These are phyloP conservation scores for Pegoplata infirma DNA, from an alignment of 2,888 invertebrate species.

Conservation along the genomic window DNA sequence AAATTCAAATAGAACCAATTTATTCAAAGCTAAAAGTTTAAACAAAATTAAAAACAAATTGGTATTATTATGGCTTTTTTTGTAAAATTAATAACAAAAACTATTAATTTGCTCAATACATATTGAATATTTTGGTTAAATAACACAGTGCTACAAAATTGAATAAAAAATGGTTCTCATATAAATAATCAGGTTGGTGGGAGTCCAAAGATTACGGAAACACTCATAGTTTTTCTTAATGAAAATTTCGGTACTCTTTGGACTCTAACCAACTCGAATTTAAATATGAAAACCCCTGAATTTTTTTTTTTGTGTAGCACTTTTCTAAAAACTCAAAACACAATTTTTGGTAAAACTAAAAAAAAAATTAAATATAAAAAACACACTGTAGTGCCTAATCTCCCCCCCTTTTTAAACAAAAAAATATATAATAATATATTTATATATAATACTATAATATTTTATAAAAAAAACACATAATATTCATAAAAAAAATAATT, in stretches of 20 bases:
- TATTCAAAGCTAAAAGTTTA: constrained; percentile 29
- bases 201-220: too few species aligned
- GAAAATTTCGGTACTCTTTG: too few species aligned
- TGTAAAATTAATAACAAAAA: constrained; percentile 22
- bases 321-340: constrained; percentile 40
- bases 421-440: constrained; percentile 60
- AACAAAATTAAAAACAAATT: constrained; percentile 23
- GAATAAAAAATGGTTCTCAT: too few species aligned
- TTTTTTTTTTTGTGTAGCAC: too few species aligned
- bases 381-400: constrained; percentile 77
- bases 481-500: constrained; percentile 56
- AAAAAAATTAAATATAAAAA: constrained; percentile 54
- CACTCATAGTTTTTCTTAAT: too few species aligned
- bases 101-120: constrained; percentile 59
- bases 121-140: constrained; percentile 37
- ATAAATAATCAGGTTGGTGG: too few species aligned
- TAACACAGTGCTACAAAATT: constrained; percentile 52
- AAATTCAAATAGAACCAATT: constrained; percentile 58
- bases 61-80: constrained; percentile 43
- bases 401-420: constrained; percentile 71
- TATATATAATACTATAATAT: constrained; percentile 55
- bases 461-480: constrained; percentile 52
- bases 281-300: too few species aligned
- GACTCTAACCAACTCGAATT: too few species aligned
- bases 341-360: constrained; percentile 50